Base-by-base conservation (phyloP, 2,797 vertebrate genomes). In the Yasuhikotakia modesta region DNA sequence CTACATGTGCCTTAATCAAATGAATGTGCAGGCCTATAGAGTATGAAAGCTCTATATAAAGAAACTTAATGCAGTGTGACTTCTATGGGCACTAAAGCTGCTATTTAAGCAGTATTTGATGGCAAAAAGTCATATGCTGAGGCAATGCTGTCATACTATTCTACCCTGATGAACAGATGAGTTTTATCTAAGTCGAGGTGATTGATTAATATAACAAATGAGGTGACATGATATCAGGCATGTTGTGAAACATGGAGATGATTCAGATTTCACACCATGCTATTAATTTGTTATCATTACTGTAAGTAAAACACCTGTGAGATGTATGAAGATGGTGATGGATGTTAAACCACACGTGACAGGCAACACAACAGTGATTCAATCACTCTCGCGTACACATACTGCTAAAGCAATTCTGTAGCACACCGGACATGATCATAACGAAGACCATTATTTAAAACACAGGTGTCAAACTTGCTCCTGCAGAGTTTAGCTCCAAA, bases 181-280 rank as follows among this genome's bases (percentile, higher is more conserved):
- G 64, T 89, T 90, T 89, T 87, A 76, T 84, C 82, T 88, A 78
- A 90, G 89, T 27, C 27, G 64, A 86, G 86, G 89, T 82, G 68
- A 79, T 85, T 85, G 67, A 82, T 87, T 79, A 81, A 84, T 79
- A 80, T 88, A 87, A 66, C 7, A 76, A 55, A 84, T 50, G 17
- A 84, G 7, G 39, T 21, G 81, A 87, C 46, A 87, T 88, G 87
- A 87, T 85, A 86, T 87, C 52, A 87, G 88, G 87, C 11, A 84
- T 87, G 85, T 85, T 84, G 87, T 61, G 82, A 83, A 64, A 65
- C 64, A 71, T 46, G 50, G 19, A 21, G 10, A 63, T 63, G 30
- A 72, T 72, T 78, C 22, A 82, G 88, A 89, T 73, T 83, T 79
- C 78, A 88, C 88, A 86, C 84, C 92, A 92, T 94, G 92, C 92